Evolutionary conservation across 2,888 invertebrate species (phyloP).

Genomic region (Sinopyrophorus schimmeli): DNA sequence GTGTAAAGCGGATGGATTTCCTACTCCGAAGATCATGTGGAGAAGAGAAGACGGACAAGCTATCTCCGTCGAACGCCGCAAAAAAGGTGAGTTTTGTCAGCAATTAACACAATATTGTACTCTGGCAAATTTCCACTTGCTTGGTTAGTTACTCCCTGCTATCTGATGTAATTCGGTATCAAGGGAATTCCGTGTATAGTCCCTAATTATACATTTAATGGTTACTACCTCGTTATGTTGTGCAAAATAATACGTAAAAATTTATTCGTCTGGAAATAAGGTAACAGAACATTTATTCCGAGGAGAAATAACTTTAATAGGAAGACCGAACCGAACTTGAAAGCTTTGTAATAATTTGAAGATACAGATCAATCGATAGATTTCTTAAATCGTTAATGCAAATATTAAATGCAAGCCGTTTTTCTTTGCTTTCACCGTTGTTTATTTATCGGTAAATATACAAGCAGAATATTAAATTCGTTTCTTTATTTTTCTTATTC

Average conservation of each 20-base stretch:
- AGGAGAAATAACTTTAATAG: too few species aligned
- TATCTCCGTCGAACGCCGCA: conserved; percentile 81
- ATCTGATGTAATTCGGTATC: conserved; percentile 28
- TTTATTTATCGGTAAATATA: too few species aligned
- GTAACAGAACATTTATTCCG: background rate
- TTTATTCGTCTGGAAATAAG: conserved; percentile 1
- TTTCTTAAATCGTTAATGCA: too few species aligned
- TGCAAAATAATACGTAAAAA: conserved; percentile 15
- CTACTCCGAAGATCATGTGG: conserved; percentile 92
- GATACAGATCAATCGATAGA: too few species aligned
- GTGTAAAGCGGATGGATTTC: conserved; percentile 90
- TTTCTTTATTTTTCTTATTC: too few species aligned
- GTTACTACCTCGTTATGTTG: conserved; percentile 16
- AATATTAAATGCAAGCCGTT: too few species aligned
- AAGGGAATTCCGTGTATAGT: conserved; percentile 26
- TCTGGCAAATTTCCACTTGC: conserved; percentile 30
- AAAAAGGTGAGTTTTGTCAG: conserved; percentile 69
- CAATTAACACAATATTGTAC: conserved; percentile 30
- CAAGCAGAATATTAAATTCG: too few species aligned
- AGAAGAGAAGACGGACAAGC: conserved; percentile 86
- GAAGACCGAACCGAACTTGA: too few species aligned
- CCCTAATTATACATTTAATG: conserved; percentile 29
- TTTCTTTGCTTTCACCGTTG: too few species aligned
- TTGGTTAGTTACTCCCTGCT: conserved; percentile 26
- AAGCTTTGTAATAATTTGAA: too few species aligned